Evolutionary conservation across 2,113 vertebrate species (phyloP).

Genomic region (Pogona vitticeps): DNA sequence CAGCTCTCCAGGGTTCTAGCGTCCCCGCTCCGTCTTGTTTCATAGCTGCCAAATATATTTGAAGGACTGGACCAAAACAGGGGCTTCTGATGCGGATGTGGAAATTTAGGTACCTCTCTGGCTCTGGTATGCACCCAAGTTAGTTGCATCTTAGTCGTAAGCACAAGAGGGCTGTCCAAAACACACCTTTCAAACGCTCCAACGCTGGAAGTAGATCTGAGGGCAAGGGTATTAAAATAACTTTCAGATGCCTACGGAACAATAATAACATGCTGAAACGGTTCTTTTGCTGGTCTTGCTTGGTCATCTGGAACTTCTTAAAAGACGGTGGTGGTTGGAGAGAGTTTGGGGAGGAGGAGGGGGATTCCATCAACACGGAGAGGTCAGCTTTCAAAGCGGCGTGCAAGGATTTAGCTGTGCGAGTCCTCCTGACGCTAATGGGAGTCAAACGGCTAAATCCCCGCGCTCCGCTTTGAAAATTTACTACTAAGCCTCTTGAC

Average conservation of each 20-base stretch:
- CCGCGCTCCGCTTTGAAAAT: conserved; percentile 70
- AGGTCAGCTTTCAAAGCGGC: conserved; percentile 69
- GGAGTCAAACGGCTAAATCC: conserved; percentile 75
- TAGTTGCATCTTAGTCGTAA: neutral
- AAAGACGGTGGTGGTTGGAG: conserved; percentile 20
- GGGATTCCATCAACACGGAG: conserved; percentile 50
- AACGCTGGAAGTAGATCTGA: conserved; percentile 15
- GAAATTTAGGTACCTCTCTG: neutral
- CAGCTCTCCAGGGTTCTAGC: neutral
- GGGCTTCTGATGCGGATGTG: neutral
- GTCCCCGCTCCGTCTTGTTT: accelerated
- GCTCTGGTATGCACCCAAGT: accelerated
- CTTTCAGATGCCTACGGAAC: conserved; percentile 69
- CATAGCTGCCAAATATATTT: neutral
- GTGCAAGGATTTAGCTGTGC: conserved; percentile 58
- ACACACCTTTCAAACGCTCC: neutral
- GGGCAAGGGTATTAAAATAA: conserved; percentile 31
- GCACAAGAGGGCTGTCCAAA: neutral
- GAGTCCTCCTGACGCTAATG: conserved; percentile 67
- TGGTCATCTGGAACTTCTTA: conserved; percentile 72
- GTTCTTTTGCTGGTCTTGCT: conserved; percentile 44
- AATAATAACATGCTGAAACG: conserved; percentile 57
- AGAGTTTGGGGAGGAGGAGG: conserved; percentile 6
- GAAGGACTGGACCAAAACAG: neutral
- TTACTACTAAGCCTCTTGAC: conserved; percentile 71